Evolutionary conservation across 2,113 vertebrate genomes (phyloP).

Genomic region (Sterrhoptilus dennistouni): DNA sequence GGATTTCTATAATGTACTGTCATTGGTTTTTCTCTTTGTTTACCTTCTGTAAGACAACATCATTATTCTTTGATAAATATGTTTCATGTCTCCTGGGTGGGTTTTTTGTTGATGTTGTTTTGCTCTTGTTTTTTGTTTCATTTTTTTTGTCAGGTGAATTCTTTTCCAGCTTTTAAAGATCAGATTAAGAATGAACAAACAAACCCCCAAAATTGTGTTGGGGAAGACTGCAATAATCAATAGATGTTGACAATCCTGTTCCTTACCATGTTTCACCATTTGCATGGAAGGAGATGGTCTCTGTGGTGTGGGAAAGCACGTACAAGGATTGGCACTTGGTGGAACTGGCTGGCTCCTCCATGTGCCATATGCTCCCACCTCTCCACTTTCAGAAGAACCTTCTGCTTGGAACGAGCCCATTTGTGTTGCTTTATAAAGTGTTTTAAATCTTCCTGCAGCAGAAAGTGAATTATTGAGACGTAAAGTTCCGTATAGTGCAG

Average conservation of each 20-base stretch:
- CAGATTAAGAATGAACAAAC: background rate
- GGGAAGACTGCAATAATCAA: background rate
- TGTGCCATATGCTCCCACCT: background rate
- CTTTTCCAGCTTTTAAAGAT: background rate
- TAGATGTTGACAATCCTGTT: background rate
- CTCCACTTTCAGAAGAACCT: background rate
- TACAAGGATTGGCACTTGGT: background rate
- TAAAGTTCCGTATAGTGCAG: background rate
- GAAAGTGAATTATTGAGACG: background rate
- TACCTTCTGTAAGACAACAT: conserved; percentile 12
- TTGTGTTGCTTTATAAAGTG: background rate
- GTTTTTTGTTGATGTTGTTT: background rate
- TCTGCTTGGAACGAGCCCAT: background rate
- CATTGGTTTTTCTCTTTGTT: conserved; percentile 31
- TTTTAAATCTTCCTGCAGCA: background rate
- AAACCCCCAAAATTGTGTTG: background rate
- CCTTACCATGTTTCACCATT: background rate
- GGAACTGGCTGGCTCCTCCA: background rate
- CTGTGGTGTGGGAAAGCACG: background rate
- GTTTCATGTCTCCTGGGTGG: background rate
- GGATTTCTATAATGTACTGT: background rate
- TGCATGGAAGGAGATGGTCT: background rate
- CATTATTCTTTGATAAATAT: conserved; percentile 29
- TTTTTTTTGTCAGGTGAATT: accelerated
- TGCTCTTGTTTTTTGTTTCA: background rate